Base-by-base conservation (phyloP, 2,888 invertebrate species). In the Caenorhabditis sp. region DNA sequence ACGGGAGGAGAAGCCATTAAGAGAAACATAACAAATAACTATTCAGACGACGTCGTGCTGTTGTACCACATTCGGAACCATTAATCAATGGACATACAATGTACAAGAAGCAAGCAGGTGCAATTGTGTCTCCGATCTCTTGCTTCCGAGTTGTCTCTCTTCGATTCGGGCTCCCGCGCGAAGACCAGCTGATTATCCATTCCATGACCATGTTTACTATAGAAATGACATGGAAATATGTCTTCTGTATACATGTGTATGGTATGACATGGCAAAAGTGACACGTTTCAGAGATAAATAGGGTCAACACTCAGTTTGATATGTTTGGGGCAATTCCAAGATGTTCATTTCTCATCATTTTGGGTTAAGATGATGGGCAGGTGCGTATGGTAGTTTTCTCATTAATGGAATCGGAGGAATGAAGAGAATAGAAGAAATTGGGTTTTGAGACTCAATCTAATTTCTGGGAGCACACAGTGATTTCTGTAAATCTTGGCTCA, bases 11-110 rank as follows among this genome's bases (percentile, higher is more conserved):
- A 68, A 76, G 76, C 76, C 76, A 76, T 76, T 76, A 76, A 68
- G 76, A 31, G 66, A 68, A 68, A 59, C 66, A 68, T 59, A 76
- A 76, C 76, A 76, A 76, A 76, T 76, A 76, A 76, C 76, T 76
- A 76, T 68, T 76, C 75, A 35, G 66, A 56, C 61, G 72, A 41
- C 49, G 59, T 35, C 49, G 38, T 38, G 6, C 49, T 38, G 31
- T 14, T 26, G 14, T 26, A 8, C 54, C 31, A 56, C 66, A 64
- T 64, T 66, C 51, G 54, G 54, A 64, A 31, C 68, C 76, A 76
- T 76, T 76, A 76, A 76, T 76, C 76, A 76, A 75, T 58, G 56
- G 74, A 47, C 74, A 74, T 64, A 74, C 74, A 73, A 54, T 68
- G 76, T 66, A 75, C 75, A 66, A 75, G 66, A 64, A 38, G 38